A percentile compares a stretch with the other conserved stretches of the same genome.
These are phyloP conservation scores for Miniopterus natalensis DNA, from an alignment of 2,113 vertebrate species.

Conservation along the genomic window DNA sequence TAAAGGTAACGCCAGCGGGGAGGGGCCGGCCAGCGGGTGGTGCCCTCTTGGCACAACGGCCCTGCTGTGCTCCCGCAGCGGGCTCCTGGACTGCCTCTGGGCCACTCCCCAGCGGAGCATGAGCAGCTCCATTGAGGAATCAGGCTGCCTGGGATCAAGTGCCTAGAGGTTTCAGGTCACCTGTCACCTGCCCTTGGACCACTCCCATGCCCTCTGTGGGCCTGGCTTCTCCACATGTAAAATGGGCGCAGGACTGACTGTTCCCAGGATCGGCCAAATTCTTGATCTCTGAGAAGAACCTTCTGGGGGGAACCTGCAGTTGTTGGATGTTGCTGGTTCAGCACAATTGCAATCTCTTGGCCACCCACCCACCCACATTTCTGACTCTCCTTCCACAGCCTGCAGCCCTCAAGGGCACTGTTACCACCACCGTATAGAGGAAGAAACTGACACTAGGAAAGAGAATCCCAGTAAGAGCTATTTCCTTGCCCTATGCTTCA, in stretches of 20 bases:
- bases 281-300: not conserved
- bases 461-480: not conserved
- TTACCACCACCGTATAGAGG: not conserved
- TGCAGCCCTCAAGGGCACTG: not conserved
- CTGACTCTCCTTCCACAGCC: not conserved
- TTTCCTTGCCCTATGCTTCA: not conserved
- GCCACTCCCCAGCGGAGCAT: not conserved
- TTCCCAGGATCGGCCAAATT: not conserved
- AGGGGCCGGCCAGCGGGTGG: conserved; percentile 69
- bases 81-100: not conserved
- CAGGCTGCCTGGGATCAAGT: not conserved
- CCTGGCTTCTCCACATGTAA: not conserved
- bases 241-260: not conserved
- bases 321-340: not conserved
- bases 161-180: not conserved
- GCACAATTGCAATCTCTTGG: not conserved
- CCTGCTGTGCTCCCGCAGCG: not conserved
- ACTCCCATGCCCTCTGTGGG: not conserved
- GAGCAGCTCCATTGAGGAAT: not conserved
- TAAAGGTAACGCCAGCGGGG: conserved; percentile 8
- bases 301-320: not conserved
- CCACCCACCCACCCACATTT: not conserved
- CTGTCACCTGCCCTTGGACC: not conserved
- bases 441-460: not conserved
- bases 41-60: conserved; percentile 68